Percentiles rank a stretch among this genome's conserved stretches.
phyloP scores from a whole-genome alignment of 2,797 vertebrate species.

The Tympanoctomys barrerae region DNA sequence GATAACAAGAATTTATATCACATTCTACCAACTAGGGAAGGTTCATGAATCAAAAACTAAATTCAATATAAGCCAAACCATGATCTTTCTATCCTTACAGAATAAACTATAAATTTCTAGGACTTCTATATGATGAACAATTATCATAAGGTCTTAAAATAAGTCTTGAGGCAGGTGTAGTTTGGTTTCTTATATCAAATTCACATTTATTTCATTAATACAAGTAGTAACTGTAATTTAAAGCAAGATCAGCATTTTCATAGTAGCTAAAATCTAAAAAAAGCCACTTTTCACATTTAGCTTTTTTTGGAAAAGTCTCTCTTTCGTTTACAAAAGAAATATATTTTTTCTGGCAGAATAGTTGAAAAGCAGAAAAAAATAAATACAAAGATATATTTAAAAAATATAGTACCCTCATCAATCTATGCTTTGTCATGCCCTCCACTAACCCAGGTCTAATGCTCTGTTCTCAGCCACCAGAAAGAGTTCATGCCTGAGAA shows the following conservation, averaged over 20 bases:
- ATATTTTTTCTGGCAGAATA: not conserved
- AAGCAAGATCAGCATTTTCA: conserved; percentile 1
- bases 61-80: conserved; percentile 17
- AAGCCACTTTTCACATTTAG: not conserved
- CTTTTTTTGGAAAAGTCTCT: not conserved
- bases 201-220: not conserved
- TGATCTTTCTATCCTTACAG: conserved; percentile 24
- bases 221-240: not conserved
- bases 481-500: not conserved
- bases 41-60: conserved; percentile 5
- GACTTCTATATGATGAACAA: not conserved
- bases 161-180: not conserved
- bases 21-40: conserved; percentile 20
- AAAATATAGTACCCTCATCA: not conserved
- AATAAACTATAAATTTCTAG: conserved; percentile 35
- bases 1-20: not conserved
- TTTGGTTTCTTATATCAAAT: not conserved
- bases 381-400: conserved; percentile 19
- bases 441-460: not conserved
- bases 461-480: not conserved
- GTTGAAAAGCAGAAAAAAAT: not conserved
- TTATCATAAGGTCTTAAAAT: not conserved
- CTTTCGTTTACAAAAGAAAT: conserved; percentile 44
- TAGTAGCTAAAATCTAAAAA: not conserved
- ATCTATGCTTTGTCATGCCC: not conserved